A percentile compares a stretch with the other conserved stretches of the same genome.
Evolutionary conservation across 2,113 vertebrate species (phyloP).

Genomic region (Choloepus hoffmanni): DNA sequence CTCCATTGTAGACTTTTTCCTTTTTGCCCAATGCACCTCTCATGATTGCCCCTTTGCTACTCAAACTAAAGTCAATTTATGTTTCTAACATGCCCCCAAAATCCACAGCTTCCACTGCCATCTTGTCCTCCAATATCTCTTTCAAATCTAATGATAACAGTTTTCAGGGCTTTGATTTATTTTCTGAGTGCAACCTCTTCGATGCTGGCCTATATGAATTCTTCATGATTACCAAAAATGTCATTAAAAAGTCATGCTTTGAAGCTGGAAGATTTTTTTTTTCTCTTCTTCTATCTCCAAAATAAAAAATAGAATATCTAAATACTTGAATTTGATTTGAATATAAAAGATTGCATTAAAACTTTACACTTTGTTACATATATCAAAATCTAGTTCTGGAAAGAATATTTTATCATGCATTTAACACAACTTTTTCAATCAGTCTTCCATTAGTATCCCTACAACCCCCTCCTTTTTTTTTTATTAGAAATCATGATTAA

Average conservation of each 20-base stretch:
- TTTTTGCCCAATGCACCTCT: background rate
- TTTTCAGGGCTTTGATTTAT: constrained; percentile 47
- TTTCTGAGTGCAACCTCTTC: background rate
- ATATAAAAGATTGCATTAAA: constrained; percentile 1
- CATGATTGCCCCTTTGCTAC: background rate
- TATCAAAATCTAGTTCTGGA: background rate
- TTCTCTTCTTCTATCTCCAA: constrained; percentile 1
- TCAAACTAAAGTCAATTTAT: background rate
- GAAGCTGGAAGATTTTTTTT: constrained; percentile 49
- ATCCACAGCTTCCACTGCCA: background rate
- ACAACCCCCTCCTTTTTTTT: background rate
- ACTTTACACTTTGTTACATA: background rate
- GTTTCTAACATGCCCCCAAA: background rate
- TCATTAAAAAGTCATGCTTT: constrained; percentile 62
- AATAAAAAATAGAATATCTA: background rate
- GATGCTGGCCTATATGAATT: constrained; percentile 46
- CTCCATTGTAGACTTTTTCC: background rate
- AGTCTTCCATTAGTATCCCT: background rate
- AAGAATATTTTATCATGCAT: background rate
- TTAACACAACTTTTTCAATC: background rate
- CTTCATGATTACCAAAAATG: constrained; percentile 62
- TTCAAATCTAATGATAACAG: background rate
- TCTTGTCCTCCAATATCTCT: background rate
- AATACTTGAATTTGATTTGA: background rate
- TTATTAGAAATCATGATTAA: background rate